These are phyloP conservation scores for Intellagama lesueurii DNA, from an alignment of 2,797 vertebrate genomes.

Conservation along the genomic window DNA sequence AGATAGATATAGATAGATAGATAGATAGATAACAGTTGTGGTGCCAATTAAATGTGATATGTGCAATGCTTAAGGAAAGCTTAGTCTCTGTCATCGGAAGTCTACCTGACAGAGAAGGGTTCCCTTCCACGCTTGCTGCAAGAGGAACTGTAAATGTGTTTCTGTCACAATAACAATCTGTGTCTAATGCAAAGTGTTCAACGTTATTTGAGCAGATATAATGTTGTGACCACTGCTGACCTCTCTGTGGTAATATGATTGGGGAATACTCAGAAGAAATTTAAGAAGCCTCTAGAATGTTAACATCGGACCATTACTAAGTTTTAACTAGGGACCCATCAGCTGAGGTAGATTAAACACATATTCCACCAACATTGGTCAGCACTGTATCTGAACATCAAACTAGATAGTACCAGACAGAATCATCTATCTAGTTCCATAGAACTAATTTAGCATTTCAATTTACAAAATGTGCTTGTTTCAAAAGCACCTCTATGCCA, in stretches of 20 bases:
- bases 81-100: not conserved
- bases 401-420: not conserved
- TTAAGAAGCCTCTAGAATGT: not conserved
- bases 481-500: not conserved
- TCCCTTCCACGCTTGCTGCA: not conserved
- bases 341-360: not conserved
- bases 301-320: slow-evolving; percentile 13
- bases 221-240: not conserved
- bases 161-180: not conserved
- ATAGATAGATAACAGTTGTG: not conserved
- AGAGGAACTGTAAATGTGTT: not conserved
- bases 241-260: slow-evolving; percentile 4
- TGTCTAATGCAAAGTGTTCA: not conserved
- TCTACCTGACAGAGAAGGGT: not conserved
- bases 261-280: not conserved
- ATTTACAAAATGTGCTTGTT: slow-evolving; percentile 3
- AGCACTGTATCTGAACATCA: slow-evolving; percentile 12
- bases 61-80: not conserved
- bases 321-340: slow-evolving; percentile 14
- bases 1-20: not conserved
- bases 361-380: not conserved
- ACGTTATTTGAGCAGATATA: not conserved
- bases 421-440: not conserved
- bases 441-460: slow-evolving; percentile 19
- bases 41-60: not conserved